A percentile compares a stretch with the other conserved stretches of the same genome.
Conservation (phyloP, 2,113 vertebrate genomes). For the Oreotrochilus melanogaster region DNA sequence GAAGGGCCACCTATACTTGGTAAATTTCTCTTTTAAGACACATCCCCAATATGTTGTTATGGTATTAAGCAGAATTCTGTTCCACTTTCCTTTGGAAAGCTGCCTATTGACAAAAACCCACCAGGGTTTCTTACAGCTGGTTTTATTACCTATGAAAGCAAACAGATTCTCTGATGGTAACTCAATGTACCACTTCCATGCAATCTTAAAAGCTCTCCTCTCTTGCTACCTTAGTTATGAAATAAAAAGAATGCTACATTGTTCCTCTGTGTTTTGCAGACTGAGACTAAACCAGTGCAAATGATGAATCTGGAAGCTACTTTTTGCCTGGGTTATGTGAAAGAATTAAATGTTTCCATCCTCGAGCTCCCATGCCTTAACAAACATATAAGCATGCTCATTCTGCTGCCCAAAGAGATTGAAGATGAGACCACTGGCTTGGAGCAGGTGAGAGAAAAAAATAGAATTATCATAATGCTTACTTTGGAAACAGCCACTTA, state of each 20-base stretch:
- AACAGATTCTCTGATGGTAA: neutral
- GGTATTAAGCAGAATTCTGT: neutral
- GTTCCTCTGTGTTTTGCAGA: slow-evolving; percentile 72
- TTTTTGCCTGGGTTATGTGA: slow-evolving; percentile 80
- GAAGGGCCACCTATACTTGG: neutral
- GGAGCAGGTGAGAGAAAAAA: slow-evolving; percentile 82
- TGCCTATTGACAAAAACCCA: neutral
- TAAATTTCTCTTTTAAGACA: neutral
- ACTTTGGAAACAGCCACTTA: neutral
- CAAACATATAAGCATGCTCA: slow-evolving; percentile 92
- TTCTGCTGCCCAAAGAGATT: slow-evolving; percentile 86
- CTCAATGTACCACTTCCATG: neutral
- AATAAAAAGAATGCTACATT: neutral
- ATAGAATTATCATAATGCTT: neutral
- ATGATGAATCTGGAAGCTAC: slow-evolving; percentile 87
- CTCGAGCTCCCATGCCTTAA: slow-evolving; percentile 92
- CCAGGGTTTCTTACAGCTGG: neutral
- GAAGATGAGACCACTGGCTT: slow-evolving; percentile 87
- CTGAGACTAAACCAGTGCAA: slow-evolving; percentile 84
- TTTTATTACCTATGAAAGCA: neutral
- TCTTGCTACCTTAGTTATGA: neutral
- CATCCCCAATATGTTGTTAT: neutral
- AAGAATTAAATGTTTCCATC: slow-evolving; percentile 80
- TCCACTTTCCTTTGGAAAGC: neutral
- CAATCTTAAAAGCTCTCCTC: neutral